Conservation (phyloP, 2,888 invertebrate genomes). For the Leistus spinibarbis region DNA sequence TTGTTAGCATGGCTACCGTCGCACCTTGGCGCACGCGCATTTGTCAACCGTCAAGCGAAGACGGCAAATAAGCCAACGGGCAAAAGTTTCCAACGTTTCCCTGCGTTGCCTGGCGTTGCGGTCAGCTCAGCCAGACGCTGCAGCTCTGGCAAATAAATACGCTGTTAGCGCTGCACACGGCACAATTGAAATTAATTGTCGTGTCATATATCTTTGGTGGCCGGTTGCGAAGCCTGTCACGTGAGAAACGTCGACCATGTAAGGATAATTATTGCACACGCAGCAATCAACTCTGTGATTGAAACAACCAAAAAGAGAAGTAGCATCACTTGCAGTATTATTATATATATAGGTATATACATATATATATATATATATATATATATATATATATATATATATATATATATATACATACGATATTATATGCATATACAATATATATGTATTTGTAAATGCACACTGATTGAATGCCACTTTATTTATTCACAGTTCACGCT, state of each 20-base stretch:
- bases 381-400: not conserved
- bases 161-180: constrained; percentile 39
- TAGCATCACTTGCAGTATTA: not conserved
- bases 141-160: constrained; percentile 29
- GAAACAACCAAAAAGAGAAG: constrained; percentile 40
- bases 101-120: not conserved
- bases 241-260: constrained; percentile 31
- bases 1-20: constrained; percentile 29
- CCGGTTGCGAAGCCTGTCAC: constrained; percentile 44
- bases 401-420: not conserved
- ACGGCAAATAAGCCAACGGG: constrained; percentile 1
- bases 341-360: too few relatives aligned
- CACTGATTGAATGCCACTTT: constrained; percentile 21
- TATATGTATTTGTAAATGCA: not conserved
- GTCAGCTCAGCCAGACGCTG: not conserved
- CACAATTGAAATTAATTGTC: constrained; percentile 48
- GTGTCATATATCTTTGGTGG: constrained; percentile 46
- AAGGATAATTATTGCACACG: constrained; percentile 34
- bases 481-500: not conserved
- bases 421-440: not conserved
- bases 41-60: constrained; percentile 23
- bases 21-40: constrained; percentile 32
- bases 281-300: constrained; percentile 40
- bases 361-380: too few relatives aligned
- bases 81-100: constrained; percentile 27